Base-by-base conservation (phyloP, 2,888 invertebrate species). In the Dryobotodes eremita region DNA sequence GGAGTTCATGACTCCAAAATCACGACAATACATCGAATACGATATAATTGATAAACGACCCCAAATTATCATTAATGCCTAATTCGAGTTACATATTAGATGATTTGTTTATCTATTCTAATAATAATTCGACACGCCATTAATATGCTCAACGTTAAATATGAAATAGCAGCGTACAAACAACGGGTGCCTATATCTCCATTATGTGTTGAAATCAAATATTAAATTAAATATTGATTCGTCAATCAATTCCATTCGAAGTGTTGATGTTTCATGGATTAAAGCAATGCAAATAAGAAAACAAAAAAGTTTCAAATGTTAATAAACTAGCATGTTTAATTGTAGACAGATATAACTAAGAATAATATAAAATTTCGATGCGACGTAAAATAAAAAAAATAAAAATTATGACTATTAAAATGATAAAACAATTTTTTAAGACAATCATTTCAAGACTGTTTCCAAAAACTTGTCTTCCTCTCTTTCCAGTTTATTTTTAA, bases 181-280 rank as follows among this genome's bases (percentile, higher is more conserved):
- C 17, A 61, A 42, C 11, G 36, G 31, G 42, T n/a, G 36, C 26
- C 10, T 26, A 8, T 15, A 59, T 53, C 48, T 61, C 42, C n/a
- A 13, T 68, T 64, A 31, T 65, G 64, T 71, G 57, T 75, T 75
- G 23, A 76, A 84, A 77, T 74, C 26, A 70, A 76, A 75, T 69
- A 74, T 69, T 48, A 70, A 82, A 78, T 74, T 53, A 59, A 78
- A 66, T 82, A 84, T 87, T 71, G 59, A 80, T 77, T 86, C 20
- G 53, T 65, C 59, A 71, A 73, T 83, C 50, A 79, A 80, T 80
- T 83, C 50, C 36, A 50, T 71, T 77, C n/a, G 23, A 42, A 62
- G 55, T 66, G 26, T 55, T 65, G 64, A 8, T 50, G 42, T 68
- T 50, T 5, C 62, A 2, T 17, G 10, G 65, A 83, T 65, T 50